phyloP scores from a whole-genome alignment of 2,888 invertebrate genomes.

The Tetranychus truncatus region DNA sequence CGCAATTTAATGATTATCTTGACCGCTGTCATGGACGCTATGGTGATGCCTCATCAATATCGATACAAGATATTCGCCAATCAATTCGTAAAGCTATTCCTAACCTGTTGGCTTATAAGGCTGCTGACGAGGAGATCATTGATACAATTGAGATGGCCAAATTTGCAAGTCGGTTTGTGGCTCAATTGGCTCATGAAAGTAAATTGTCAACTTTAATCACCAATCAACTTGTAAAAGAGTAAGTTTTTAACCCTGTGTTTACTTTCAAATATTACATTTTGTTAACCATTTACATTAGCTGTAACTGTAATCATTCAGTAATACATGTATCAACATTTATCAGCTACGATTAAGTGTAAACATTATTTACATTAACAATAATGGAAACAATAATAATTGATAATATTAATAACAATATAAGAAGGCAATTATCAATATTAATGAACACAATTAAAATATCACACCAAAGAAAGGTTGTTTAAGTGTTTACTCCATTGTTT shows the following conservation, averaged over 20 bases:
- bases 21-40: neutral
- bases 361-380: neutral
- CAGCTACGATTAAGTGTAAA: too few relatives aligned
- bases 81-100: neutral
- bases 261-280: neutral
- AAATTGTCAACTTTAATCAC: conserved; percentile 10
- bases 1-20: neutral
- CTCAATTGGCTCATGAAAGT: neutral
- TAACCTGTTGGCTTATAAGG: neutral
- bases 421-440: too few relatives aligned
- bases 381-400: neutral
- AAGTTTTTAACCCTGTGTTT: neutral
- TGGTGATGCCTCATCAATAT: neutral
- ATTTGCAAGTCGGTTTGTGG: conserved; percentile 6
- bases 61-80: neutral
- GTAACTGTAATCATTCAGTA: too few relatives aligned
- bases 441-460: too few relatives aligned
- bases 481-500: too few relatives aligned
- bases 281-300: neutral
- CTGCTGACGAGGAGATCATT: neutral
- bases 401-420: too few relatives aligned
- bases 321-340: too few relatives aligned
- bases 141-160: neutral
- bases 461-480: too few relatives aligned
- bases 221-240: neutral